Percentiles rank a stretch among this genome's conserved stretches.
These are phyloP conservation scores for Erpornis zantholeuca DNA, from an alignment of 2,113 vertebrate species.

Conservation along the genomic window DNA sequence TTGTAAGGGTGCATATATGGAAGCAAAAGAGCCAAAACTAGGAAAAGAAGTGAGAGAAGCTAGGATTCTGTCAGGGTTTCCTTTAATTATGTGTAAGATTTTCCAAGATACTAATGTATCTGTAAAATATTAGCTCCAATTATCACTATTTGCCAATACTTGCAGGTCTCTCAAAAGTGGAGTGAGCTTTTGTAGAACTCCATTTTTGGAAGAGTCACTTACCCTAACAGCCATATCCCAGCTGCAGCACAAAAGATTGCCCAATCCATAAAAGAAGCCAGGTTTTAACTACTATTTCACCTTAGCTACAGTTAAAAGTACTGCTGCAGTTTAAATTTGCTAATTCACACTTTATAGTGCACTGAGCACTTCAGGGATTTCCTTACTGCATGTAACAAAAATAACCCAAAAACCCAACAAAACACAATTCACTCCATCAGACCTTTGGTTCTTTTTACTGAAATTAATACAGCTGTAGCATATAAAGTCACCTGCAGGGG, in stretches of 20 bases:
- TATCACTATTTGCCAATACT: background rate
- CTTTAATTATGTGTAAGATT: background rate
- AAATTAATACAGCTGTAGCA: background rate
- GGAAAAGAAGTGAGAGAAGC: background rate
- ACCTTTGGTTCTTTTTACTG: background rate
- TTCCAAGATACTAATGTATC: background rate
- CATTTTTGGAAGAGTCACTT: background rate
- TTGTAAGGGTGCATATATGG: background rate
- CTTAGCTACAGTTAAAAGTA: background rate
- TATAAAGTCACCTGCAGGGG: background rate
- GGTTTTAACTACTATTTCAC: background rate
- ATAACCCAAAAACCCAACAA: background rate
- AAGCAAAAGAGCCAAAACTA: background rate
- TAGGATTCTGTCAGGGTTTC: background rate
- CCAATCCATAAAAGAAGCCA: background rate
- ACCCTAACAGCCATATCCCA: background rate
- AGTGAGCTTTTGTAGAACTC: background rate
- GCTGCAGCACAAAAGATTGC: background rate
- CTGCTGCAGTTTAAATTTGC: background rate
- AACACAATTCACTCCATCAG: background rate
- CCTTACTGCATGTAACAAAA: background rate
- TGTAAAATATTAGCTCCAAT: background rate
- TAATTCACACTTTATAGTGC: background rate
- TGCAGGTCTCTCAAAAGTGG: background rate
- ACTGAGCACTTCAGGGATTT: background rate